Base-by-base conservation (phyloP, 2,797 vertebrate genomes). In the Poecile montanus region DNA sequence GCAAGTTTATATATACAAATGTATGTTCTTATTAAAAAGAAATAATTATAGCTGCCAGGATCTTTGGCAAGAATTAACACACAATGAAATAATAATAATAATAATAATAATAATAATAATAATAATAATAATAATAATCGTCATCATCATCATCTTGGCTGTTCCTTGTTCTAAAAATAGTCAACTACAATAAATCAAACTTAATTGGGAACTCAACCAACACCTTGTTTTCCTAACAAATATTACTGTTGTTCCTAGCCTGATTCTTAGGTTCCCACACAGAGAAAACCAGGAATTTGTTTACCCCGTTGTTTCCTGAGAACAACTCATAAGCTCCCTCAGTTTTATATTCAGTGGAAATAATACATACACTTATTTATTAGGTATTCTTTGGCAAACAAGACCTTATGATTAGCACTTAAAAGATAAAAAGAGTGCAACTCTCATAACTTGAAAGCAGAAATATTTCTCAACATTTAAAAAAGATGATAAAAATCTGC, bases 81-180 rank as follows among this genome's bases (percentile, higher is more conserved):
- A 40, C 36, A 93, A 51, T 44, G 32, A 86, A 89, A 74, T 40
- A 80, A 45, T 38, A 90, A 82, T 42, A 50, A 60, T 36, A 51
- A 21, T 48, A 48, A 17, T 17, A 57, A 74, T 25, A 50, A 60
- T 36, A 50, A 56, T 36, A 51, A 26, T 48, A 48, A 14, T 17
- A 57, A 76, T 25, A 89, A 74, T 40, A 80, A 42, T 38, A 90
- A 82, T 36, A 48, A 26, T 48, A 40, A 17, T 17, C 34, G 8
- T 34, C 34, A 34, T 34, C 34, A 34, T 34, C 34, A 77, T 25
- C 57, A 78, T 38, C 8, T 76, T 0, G 0, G 53, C n/a, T 77
- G 13, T 83, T 95, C 45, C 48, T 77, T 60, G n/a, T 81, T 83
- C 85, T 90, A 89, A 91, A 93, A 93, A 88, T 10, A 84, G 38